Base-by-base conservation (phyloP, 2,797 vertebrate genomes). In the Hydrocynus forskahlii region DNA sequence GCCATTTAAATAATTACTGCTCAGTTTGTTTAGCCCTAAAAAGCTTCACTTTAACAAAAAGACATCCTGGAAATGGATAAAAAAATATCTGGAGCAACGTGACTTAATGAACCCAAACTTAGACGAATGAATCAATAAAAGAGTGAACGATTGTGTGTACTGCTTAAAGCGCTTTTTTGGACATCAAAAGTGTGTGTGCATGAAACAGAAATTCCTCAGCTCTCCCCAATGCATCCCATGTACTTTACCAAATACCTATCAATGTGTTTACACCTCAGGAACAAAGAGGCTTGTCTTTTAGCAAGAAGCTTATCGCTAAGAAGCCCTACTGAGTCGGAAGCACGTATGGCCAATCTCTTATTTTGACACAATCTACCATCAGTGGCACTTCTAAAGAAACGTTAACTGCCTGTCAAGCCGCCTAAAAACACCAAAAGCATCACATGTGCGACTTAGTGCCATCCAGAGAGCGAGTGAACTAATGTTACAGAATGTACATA, bases 221-320 rank as follows among this genome's bases (percentile, higher is more conserved):
- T 5, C 21, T 35, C 9, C 10, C 10, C 19, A 14, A 23, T 70
- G 43, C 2, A 12, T 48, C 10, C 7, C 19, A 63, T 12, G 12
- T 5, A 14, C 19, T 13, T 16, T 35, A 62, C 57, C 1, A 71
- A 63, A 63, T 38, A 35, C 40, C 25, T 10, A 6, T 43, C 48
- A 66, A 43, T 17, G 29, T 80, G 59, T 80, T 73, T 72, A 72
- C 68, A 63, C 72, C 78, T 64, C 19, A 79, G 3, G 10, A 50
- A 79, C 21, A 79, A 63, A 72, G 57, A 52, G 43, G 6, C 23
- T 52, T 8, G 45, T 38, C 43, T 79, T 79, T 71, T 75, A 8
- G n/a, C 25, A 64, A 54, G 64, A 25, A 54, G 19, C 66, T 75
- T 64, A 63, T 67, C 59, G 48, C 6, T 35, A 69, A 77, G 17